Evolutionary conservation across 1,140 invertebrate genomes (phyloP), one percentile per base, ranked within the genome.

Genomic region (Plectrocnemia conspersa): DNA sequence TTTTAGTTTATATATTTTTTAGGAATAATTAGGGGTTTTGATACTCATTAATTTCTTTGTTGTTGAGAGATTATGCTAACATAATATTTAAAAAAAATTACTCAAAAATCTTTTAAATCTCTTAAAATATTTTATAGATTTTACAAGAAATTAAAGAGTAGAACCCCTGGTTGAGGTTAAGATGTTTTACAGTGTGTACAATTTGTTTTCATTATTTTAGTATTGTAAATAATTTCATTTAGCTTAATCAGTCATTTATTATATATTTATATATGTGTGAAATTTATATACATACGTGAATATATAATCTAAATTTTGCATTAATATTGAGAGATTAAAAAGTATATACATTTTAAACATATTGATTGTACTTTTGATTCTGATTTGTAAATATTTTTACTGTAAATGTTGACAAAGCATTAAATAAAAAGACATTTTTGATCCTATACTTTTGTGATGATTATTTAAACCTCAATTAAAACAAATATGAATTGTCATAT

Each of bases 361-460:
- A 42, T 42, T 42, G 24, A 21, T 21, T 42, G 24, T 23, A 42
- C n/a, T 42, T 19, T 42, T 42, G 21, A 42, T n/a, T 21, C 24
- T 40, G 13, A 42, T 42, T 21, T 42, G 40, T 42, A 42, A 21
- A 42, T 46, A 46, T 46, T 41, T 46, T 29, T 46, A 46, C 18
- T 41, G 24, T 46, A 23, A 24, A 46, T 46, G 44, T 46, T 22
- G 10, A 29, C 9, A 46, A 27, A 29, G 32, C 27, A 2, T 10
- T 15, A 15, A 2, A 46, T 29, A 29, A 46, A 46, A 46, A 46
- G 24, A 46, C 44, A 46, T 46, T 46, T 46, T 46, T 15, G 16
- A 46, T 15, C 16, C 3, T 40, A 18, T 40, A 40, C 16, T 10
- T 7, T 9, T 11, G 10, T 40, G 16, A 11, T 40, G 7, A 18